These are phyloP conservation scores for Eupithecia insigniata DNA, from an alignment of 2,888 invertebrate species.

Conservation along the genomic window DNA sequence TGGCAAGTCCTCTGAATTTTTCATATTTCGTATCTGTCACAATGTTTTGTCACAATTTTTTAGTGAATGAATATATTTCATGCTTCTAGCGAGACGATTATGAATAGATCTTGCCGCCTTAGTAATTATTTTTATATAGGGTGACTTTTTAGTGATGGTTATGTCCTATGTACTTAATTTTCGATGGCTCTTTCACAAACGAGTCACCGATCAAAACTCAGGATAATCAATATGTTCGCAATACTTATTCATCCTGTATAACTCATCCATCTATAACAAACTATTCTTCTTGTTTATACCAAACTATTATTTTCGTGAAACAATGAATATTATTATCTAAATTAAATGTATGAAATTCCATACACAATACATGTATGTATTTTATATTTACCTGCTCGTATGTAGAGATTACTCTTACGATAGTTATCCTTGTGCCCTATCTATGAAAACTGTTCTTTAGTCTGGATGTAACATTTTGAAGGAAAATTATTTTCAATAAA, in stretches of 20 bases:
- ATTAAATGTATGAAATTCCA: not conserved
- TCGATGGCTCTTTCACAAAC: not conserved
- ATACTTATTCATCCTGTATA: not conserved
- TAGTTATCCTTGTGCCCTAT: constrained; percentile 33
- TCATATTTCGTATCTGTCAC: not conserved
- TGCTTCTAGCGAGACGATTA: not conserved
- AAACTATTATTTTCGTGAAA: not conserved
- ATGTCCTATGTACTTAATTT: not conserved
- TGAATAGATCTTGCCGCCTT: not conserved
- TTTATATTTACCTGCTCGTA: not conserved
- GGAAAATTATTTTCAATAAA: constrained; percentile 67
- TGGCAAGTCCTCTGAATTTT: not conserved
- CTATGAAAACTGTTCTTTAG: constrained; percentile 38
- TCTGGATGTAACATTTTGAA: constrained; percentile 58
- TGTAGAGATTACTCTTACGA: constrained; percentile 12
- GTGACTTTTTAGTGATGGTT: not conserved
- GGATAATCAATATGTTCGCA: not conserved
- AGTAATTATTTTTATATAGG: not conserved
- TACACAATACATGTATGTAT: not conserved
- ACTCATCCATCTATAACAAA: not conserved
- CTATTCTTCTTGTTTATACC: not conserved
- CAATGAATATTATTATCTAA: not conserved
- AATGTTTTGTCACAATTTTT: not conserved
- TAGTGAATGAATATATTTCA: not conserved
- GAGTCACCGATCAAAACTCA: not conserved